Conservation (phyloP, 2,797 vertebrate genomes). For the Clarias fuscus region DNA sequence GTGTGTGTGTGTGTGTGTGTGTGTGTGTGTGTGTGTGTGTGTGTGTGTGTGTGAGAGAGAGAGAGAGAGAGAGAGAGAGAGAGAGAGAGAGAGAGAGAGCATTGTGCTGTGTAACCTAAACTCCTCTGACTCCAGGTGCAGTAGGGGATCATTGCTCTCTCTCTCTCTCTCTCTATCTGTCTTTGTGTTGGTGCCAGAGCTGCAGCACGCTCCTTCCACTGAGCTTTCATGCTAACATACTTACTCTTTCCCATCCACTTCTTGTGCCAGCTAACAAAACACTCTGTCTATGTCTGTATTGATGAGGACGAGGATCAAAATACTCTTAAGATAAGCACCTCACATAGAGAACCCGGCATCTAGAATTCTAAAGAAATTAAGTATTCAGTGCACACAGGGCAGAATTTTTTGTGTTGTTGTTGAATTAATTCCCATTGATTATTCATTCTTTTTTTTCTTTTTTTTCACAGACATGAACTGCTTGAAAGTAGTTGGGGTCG, state of each 20-base stretch:
- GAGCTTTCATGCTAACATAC: constrained; percentile 21
- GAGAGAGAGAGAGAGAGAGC: constrained; percentile 26
- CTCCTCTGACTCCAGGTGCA: constrained; percentile 60
- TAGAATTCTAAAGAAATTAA: not conserved
- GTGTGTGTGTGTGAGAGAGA: not conserved
- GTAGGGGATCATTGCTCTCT: constrained; percentile 47
- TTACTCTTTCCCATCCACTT: constrained; percentile 18
- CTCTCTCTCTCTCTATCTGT: constrained; percentile 36
- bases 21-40: not conserved
- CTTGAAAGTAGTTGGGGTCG: not conserved
- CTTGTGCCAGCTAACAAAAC: constrained; percentile 21
- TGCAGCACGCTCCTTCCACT: constrained; percentile 38
- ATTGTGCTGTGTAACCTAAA: constrained; percentile 56
- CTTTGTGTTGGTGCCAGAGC: constrained; percentile 47
- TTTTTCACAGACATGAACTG: not conserved
- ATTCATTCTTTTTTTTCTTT: not conserved
- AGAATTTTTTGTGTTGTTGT: not conserved
- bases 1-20: not conserved
- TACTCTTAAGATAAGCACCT: not conserved
- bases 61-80: constrained; percentile 21
- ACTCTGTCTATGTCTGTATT: not conserved
- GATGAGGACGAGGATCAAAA: not conserved
- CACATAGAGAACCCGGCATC: not conserved
- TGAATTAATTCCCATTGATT: not conserved
- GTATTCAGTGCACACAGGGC: not conserved